Conservation (phyloP, 2,113 vertebrate genomes). For the Boleophthalmus pectinirostris region DNA sequence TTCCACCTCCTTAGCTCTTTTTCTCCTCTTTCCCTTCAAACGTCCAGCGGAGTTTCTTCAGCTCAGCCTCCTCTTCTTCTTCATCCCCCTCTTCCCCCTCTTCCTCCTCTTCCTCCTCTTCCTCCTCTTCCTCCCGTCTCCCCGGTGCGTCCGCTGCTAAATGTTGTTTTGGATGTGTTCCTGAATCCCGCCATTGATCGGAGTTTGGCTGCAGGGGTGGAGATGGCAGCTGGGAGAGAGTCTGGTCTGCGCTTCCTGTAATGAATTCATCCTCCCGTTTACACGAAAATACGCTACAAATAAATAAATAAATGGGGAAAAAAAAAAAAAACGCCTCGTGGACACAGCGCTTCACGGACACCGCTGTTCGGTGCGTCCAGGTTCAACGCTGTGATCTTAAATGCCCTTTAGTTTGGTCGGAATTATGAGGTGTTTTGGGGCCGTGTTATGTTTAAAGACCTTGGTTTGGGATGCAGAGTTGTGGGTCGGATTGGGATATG, state of each 20-base stretch:
- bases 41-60: constrained; percentile 74
- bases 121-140: constrained; percentile 50
- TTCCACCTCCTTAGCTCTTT: too few relatives aligned
- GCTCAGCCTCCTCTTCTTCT: constrained; percentile 48
- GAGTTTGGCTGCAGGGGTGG: constrained; percentile 79
- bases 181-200: constrained; percentile 74
- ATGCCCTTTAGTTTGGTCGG: constrained; percentile 46
- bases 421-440: constrained; percentile 41
- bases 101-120: constrained; percentile 18
- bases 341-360: constrained; percentile 65
- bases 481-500: constrained; percentile 30
- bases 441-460: constrained; percentile 49
- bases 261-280: constrained; percentile 79
- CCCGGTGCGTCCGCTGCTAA: constrained; percentile 74
- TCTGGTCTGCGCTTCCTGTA: constrained; percentile 62
- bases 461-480: constrained; percentile 45
- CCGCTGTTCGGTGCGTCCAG: constrained; percentile 52
- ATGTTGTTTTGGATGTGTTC: constrained; percentile 81
- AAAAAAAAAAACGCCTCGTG: constrained; percentile 8
- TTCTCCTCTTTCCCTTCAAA: constrained; percentile 37
- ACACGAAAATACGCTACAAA: constrained; percentile 19
- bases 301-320: constrained; percentile 42
- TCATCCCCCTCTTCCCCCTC: background rate
- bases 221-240: constrained; percentile 77
- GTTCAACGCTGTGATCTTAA: constrained; percentile 47